Evolutionary conservation across 1,140 invertebrate genomes (phyloP).

Genomic region (Protaetia brevitarsis): DNA sequence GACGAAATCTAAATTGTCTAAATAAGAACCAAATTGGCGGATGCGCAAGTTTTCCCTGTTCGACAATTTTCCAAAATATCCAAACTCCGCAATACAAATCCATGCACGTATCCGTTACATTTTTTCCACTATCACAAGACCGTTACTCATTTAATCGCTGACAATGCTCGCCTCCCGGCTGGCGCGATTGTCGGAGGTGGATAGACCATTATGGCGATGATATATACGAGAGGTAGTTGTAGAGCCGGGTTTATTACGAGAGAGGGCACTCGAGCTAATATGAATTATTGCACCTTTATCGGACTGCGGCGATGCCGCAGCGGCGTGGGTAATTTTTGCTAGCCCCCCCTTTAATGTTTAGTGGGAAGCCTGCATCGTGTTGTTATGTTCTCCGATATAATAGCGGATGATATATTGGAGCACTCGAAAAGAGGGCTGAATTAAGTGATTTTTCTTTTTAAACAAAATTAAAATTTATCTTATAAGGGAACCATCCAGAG

Average conservation of each 20-base stretch:
- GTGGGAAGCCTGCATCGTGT: not conserved
- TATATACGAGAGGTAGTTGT: not conserved
- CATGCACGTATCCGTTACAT: not conserved
- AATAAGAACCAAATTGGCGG: too few relatives aligned
- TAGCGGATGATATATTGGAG: too few relatives aligned
- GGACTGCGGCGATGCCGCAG: not conserved
- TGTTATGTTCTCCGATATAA: too few relatives aligned
- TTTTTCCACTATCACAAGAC: not conserved
- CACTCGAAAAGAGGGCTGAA: too few relatives aligned
- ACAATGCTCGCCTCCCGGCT: not conserved
- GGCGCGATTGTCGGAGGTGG: not conserved
- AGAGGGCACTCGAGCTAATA: not conserved
- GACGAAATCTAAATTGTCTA: too few relatives aligned
- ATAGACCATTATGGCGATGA: constrained; percentile 2
- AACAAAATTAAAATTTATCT: too few relatives aligned
- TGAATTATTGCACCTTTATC: not conserved
- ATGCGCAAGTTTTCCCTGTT: too few relatives aligned
- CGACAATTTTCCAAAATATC: too few relatives aligned
- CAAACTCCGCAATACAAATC: too few relatives aligned
- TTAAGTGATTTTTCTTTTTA: too few relatives aligned
- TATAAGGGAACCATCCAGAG: too few relatives aligned
- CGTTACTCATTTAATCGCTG: constrained; percentile 14
- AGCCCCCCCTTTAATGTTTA: not conserved
- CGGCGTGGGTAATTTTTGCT: not conserved
- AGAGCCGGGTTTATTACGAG: not conserved